Evolutionary conservation across 2,113 vertebrate species (phyloP).

Genomic region (Gobio gobio): DNA sequence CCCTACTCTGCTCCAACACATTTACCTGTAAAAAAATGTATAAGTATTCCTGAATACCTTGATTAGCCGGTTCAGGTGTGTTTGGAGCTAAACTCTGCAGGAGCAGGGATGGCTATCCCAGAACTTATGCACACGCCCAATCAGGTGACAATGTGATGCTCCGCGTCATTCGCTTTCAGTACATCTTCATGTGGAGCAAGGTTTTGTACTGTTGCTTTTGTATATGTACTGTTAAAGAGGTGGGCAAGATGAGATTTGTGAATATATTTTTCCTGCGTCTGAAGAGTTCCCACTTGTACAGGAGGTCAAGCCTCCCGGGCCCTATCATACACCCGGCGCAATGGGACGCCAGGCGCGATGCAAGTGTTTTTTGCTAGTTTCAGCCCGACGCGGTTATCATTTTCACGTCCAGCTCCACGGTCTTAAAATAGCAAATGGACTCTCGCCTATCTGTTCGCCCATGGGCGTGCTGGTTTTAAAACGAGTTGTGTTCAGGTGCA

Average conservation of each 20-base stretch:
- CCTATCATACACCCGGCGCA: too few relatives aligned
- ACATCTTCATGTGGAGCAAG: neutral
- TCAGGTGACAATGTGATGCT: neutral
- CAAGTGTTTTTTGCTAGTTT: too few relatives aligned
- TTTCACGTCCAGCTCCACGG: too few relatives aligned
- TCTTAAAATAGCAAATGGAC: too few relatives aligned
- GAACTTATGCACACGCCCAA: neutral
- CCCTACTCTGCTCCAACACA: neutral
- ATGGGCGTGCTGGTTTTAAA: too few relatives aligned
- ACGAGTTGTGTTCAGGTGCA: too few relatives aligned
- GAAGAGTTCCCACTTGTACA: neutral
- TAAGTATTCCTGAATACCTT: neutral
- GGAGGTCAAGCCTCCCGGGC: too few relatives aligned
- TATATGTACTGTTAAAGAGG: neutral
- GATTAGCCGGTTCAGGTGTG: neutral
- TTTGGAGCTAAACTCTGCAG: neutral
- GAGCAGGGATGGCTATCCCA: neutral
- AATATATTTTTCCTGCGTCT: neutral
- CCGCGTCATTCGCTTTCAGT: neutral
- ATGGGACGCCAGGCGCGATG: too few relatives aligned
- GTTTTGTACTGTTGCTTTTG: neutral
- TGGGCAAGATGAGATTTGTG: neutral
- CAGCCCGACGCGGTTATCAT: too few relatives aligned
- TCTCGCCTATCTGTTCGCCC: too few relatives aligned
- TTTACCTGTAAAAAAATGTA: neutral